These are phyloP conservation scores for Pelagia noctiluca DNA, from an alignment of 30 jellyfish, hydroid and myxozoan species.

Conservation along the genomic window DNA sequence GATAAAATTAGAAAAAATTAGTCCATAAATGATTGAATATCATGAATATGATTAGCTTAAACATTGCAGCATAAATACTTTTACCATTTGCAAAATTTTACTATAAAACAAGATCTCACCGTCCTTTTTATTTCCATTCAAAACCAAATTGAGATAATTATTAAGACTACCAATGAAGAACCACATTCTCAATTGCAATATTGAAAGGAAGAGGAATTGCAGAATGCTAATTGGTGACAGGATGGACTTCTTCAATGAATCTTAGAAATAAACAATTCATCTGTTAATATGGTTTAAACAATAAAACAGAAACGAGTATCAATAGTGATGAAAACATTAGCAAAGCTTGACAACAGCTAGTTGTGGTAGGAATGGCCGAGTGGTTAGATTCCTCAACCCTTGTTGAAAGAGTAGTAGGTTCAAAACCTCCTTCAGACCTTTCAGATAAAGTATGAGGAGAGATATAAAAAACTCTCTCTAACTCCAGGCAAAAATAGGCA, in stretches of 20 bases:
- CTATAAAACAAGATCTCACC: constrained; percentile 34
- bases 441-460: too few relatives aligned
- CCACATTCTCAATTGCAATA: constrained; percentile 67
- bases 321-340: too few relatives aligned
- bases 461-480: too few relatives aligned
- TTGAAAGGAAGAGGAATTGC: constrained; percentile 46
- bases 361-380: too few relatives aligned
- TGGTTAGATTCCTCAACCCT: too few relatives aligned
- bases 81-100: background rate
- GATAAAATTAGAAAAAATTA: too few relatives aligned
- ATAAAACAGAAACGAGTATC: too few relatives aligned
- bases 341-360: too few relatives aligned
- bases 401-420: too few relatives aligned
- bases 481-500: too few relatives aligned
- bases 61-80: background rate
- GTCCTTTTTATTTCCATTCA: constrained; percentile 8
- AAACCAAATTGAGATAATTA: constrained; percentile 11
- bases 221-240: constrained; percentile 30
- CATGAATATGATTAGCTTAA: background rate
- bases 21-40: background rate
- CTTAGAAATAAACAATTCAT: constrained; percentile 19
- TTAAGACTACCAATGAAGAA: constrained; percentile 66
- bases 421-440: too few relatives aligned
- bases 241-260: constrained; percentile 10
- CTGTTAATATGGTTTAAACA: too few relatives aligned